Evolutionary conservation across 2,797 vertebrate genomes (phyloP).

Genomic region (Lacerta bilineata): DNA sequence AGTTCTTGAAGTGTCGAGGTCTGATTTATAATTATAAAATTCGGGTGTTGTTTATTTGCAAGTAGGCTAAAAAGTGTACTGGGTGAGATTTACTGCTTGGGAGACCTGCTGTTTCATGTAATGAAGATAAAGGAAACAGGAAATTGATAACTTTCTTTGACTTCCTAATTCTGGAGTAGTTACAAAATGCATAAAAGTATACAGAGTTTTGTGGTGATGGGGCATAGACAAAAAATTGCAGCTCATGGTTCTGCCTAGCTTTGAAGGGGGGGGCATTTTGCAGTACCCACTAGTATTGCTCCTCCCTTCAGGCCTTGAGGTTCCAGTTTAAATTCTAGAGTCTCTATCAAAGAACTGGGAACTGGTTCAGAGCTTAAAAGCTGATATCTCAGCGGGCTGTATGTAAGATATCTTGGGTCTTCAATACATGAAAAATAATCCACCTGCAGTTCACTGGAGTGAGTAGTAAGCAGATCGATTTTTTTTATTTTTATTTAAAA

Average conservation of each 20-base stretch:
- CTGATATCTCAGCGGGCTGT: neutral
- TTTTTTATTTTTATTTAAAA: neutral
- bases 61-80: neutral
- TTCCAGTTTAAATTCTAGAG: neutral
- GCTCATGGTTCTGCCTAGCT: neutral
- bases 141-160: neutral
- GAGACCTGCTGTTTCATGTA: fast-evolving
- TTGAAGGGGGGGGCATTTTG: neutral
- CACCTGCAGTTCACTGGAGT: neutral
- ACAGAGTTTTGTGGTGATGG: neutral
- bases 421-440: neutral
- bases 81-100: neutral
- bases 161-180: neutral
- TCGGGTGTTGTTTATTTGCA: constrained; percentile 1
- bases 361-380: neutral
- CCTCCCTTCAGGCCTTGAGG: neutral
- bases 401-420: neutral
- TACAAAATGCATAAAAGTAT: neutral
- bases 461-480: fast-evolving
- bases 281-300: neutral
- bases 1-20: constrained; percentile 54
- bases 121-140: neutral
- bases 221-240: neutral
- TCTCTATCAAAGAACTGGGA: neutral
- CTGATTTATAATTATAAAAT: constrained; percentile 29